Evolutionary conservation across 2,797 vertebrate species (phyloP), one percentile per base, ranked within the genome.

Genomic region (Poliocrania exsul): DNA sequence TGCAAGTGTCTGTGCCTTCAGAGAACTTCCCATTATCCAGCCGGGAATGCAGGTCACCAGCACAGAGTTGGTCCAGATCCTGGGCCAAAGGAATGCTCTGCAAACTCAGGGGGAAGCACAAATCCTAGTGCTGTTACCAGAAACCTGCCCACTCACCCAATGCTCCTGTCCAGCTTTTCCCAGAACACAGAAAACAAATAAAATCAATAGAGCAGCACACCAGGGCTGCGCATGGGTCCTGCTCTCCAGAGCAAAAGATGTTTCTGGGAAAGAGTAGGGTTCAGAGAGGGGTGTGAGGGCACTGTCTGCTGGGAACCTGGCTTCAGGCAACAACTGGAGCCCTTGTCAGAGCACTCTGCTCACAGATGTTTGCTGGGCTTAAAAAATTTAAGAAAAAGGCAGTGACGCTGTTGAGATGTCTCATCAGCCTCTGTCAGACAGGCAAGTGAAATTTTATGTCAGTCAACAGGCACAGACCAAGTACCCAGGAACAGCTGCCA

Each of bases 31-130:
- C 0, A 0, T 40, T 33, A 25, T 3, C 12, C 44, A 15, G 11
- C 10, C 13, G 1, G 46, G 37, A 67, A 57, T 1, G 3, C 38
- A 29, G n/a, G 16, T 29, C 37, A 33, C 25, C 75, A 29, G 13
- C 13, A 9, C 10, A 1, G 16, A 56, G 49, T 7, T 0, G 1
- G 20, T 20, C 18, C 51, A 38, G 38, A 78, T 29, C 65, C 57
- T 0, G 0, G 42, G n/a, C 40, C 69, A n/a, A 51, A 37, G 44
- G n/a, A 50, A 51, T 1, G 16, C 13, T 37, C 56, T 20, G n/a
- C 16, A 77, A 23, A 35, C 25, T 15, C 9, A 0, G 0, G 1
- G n/a, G 33, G n/a, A 54, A 73, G 24, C 57, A 50, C 21, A 57
- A 28, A 56, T 38, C 28, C 58, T 40, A 3, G 1, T 1, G 2